Evolutionary conservation across 2,797 vertebrate species (phyloP).

Genomic region (Sebastes nivosus): DNA sequence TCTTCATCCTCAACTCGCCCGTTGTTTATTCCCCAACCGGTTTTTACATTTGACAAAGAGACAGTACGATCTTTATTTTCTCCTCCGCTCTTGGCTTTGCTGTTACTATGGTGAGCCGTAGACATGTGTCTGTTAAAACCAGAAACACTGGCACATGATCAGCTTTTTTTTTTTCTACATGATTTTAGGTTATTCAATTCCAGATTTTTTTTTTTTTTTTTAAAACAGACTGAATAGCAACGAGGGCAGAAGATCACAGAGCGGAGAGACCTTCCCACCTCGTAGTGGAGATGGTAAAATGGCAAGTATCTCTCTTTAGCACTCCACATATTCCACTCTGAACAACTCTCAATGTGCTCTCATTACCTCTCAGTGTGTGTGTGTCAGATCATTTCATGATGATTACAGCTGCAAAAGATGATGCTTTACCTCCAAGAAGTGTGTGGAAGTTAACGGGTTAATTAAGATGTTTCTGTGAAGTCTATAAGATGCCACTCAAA

Average conservation of each 20-base stretch:
- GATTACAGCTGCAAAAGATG: background rate
- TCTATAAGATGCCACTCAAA: background rate
- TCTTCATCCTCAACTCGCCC: constrained; percentile 59
- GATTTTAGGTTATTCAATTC: constrained; percentile 42
- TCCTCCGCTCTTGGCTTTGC: constrained; percentile 37
- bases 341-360: constrained; percentile 36
- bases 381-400: background rate
- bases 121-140: constrained; percentile 56
- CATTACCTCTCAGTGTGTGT: constrained; percentile 18
- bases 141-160: constrained; percentile 34
- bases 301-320: constrained; percentile 72
- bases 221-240: constrained; percentile 15
- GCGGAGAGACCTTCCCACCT: constrained; percentile 36
- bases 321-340: constrained; percentile 39
- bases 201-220: constrained; percentile 20
- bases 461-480: background rate
- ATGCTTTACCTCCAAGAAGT: background rate
- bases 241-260: constrained; percentile 49
- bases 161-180: background rate
- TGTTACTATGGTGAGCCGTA: constrained; percentile 55
- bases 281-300: constrained; percentile 56
- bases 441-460: background rate
- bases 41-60: constrained; percentile 77
- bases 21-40: constrained; percentile 69
- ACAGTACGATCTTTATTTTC: constrained; percentile 71